Evolutionary conservation across 2,888 invertebrate genomes (phyloP).

Genomic region (Rotaria magnacalcarata): DNA sequence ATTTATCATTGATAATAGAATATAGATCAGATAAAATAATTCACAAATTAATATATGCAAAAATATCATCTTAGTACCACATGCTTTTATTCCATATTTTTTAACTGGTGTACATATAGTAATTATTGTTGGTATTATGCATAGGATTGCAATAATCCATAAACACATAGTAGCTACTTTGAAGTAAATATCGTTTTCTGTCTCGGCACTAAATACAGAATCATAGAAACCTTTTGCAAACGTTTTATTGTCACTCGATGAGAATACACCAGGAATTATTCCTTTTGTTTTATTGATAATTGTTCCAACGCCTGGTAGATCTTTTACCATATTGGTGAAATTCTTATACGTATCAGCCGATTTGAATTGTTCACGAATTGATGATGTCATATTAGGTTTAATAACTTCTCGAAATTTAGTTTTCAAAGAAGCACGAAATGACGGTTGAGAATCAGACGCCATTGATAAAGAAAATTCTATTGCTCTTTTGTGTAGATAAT

Average conservation of each 20-base stretch:
- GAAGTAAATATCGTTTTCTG: not conserved
- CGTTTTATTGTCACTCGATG: not conserved
- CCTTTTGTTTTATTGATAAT: not conserved
- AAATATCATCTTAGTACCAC: not conserved
- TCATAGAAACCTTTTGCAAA: conserved; percentile 12
- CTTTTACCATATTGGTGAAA: not conserved
- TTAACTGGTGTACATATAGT: not conserved
- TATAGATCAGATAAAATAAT: not conserved
- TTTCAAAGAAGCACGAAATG: not conserved
- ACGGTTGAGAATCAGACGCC: not conserved
- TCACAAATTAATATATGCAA: conserved; percentile 28
- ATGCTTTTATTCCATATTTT: not conserved
- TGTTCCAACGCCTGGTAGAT: not conserved
- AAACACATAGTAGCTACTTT: not conserved
- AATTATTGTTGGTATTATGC: not conserved
- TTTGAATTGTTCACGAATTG: not conserved
- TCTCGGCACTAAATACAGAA: not conserved
- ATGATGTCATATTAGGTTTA: not conserved
- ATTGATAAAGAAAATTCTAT: not conserved
- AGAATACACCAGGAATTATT: not conserved
- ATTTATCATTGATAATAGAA: conserved; percentile 22
- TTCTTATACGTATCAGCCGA: not conserved
- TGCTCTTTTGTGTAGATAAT: not conserved
- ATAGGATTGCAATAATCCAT: conserved; percentile 14
- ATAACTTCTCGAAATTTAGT: not conserved